A percentile compares a stretch with the other conserved stretches of the same genome.
Evolutionary conservation across 2,113 vertebrate species (phyloP).

Genomic region (Corythaeola cristata): DNA sequence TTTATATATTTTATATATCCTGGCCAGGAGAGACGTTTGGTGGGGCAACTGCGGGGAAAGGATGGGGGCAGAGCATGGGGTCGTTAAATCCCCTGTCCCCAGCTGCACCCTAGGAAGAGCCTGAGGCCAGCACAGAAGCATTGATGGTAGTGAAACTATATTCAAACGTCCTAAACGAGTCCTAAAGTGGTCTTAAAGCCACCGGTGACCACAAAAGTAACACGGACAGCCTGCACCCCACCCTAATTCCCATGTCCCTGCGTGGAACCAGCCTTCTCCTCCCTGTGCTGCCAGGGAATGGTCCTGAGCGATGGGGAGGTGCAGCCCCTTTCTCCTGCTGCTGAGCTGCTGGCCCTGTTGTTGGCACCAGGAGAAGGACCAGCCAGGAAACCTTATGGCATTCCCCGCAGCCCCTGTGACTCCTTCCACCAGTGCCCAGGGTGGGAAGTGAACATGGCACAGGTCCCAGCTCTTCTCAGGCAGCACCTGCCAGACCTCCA

Average conservation of each 20-base stretch:
- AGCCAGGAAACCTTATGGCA: background rate
- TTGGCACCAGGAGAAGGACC: background rate
- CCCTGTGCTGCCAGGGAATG: background rate
- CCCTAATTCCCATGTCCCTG: background rate
- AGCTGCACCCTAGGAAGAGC: background rate
- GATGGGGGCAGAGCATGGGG: background rate
- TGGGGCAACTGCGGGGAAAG: background rate
- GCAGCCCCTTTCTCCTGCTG: background rate
- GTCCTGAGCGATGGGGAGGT: background rate
- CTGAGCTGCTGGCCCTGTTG: background rate
- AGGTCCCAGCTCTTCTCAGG: background rate
- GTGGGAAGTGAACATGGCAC: background rate
- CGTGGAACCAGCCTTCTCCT: background rate
- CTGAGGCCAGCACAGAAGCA: background rate
- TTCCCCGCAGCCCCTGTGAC: rapidly evolving
- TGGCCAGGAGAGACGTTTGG: background rate
- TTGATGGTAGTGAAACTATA: background rate
- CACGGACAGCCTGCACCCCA: background rate
- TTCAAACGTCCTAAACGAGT: background rate
- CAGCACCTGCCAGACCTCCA: background rate
- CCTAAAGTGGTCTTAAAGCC: background rate
- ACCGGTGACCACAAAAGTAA: background rate
- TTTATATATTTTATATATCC: too few species aligned
- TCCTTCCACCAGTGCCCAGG: background rate
- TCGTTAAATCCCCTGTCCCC: background rate